A percentile compares a stretch with the other conserved stretches of the same genome.
Conservation (phyloP, 92 coral and sea anemone genomes). For the Porites lobata region DNA sequence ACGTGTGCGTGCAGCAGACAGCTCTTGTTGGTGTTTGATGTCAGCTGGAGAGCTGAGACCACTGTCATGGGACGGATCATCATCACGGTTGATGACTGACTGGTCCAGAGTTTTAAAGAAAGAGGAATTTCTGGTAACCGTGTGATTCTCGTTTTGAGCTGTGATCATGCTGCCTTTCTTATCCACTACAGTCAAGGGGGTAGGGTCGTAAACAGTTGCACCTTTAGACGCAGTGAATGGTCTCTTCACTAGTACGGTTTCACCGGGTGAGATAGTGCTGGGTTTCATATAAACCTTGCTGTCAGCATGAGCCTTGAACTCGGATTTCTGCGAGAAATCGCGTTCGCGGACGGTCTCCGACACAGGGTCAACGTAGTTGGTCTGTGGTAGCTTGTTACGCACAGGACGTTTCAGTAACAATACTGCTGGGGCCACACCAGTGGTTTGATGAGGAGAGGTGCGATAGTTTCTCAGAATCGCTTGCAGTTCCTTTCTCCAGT, state of each 20-base stretch:
- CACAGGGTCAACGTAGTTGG: constrained; percentile 5
- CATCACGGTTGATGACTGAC: not conserved
- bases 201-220: constrained; percentile 54
- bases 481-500: constrained; percentile 61
- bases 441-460: constrained; percentile 72
- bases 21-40: not conserved
- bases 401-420: constrained; percentile 61
- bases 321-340: constrained; percentile 32
- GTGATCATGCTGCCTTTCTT: constrained; percentile 78
- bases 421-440: constrained; percentile 66
- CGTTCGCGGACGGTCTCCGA: constrained; percentile 7
- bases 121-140: constrained; percentile 50
- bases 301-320: constrained; percentile 58
- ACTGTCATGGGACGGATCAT: not conserved
- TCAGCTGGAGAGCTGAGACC: not conserved
- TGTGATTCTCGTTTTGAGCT: constrained; percentile 30
- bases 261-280: constrained; percentile 38
- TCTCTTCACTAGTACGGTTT: constrained; percentile 51
- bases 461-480: constrained; percentile 62
- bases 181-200: constrained; percentile 65
- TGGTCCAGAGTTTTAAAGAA: constrained; percentile 43
- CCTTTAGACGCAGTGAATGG: constrained; percentile 59
- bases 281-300: constrained; percentile 51
- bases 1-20: not conserved
- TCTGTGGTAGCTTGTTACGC: constrained; percentile 74